These are phyloP conservation scores for Anolis sagrei DNA, from an alignment of 2,113 vertebrate genomes.

Conservation along the genomic window DNA sequence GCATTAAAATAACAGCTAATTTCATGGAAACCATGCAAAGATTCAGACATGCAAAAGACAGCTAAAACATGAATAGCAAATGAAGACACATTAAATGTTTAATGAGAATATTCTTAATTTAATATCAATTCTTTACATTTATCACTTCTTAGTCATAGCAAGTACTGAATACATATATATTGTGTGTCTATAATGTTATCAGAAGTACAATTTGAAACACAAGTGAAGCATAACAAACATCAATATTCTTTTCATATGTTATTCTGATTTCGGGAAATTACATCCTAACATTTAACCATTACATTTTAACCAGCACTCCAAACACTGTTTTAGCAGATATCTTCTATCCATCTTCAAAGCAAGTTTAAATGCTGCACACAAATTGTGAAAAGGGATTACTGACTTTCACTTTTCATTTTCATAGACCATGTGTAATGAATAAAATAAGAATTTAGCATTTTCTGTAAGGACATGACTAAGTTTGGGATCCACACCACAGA, in stretches of 20 bases:
- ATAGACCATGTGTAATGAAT: background rate
- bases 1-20: background rate
- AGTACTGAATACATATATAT: background rate
- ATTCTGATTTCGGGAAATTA: slow-evolving; percentile 20
- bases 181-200: slow-evolving; percentile 32
- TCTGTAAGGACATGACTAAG: background rate
- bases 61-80: slow-evolving; percentile 32
- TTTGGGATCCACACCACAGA: background rate
- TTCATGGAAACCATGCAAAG: background rate
- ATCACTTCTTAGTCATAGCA: slow-evolving; percentile 41
- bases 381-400: background rate
- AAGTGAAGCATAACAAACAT: slow-evolving; percentile 38
- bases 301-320: background rate
- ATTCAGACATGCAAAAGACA: slow-evolving; percentile 17
- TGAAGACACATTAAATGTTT: slow-evolving; percentile 35
- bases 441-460: background rate
- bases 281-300: background rate
- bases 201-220: slow-evolving; percentile 42
- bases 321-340: background rate
- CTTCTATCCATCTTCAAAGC: background rate
- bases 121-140: slow-evolving; percentile 38
- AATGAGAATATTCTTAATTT: slow-evolving; percentile 42
- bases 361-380: slow-evolving; percentile 13
- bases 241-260: slow-evolving; percentile 4
- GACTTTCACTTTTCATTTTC: background rate